Percentiles rank a stretch among this genome's conserved stretches.
phyloP scores from a whole-genome alignment of 2,797 vertebrate species.

The Carapus acus region DNA sequence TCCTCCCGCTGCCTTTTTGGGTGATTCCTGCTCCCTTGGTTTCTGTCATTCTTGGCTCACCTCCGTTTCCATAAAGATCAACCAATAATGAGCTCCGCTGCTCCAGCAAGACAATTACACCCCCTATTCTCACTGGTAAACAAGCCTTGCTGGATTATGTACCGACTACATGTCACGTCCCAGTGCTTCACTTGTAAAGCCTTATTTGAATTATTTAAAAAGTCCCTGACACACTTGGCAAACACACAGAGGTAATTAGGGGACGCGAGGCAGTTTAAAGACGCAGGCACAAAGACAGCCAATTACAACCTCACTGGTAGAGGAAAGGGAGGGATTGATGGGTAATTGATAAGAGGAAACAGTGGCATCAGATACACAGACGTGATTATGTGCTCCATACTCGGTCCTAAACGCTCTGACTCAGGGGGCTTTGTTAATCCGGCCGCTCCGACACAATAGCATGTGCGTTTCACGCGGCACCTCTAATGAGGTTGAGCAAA shows the following conservation, averaged over 20 bases:
- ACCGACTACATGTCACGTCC: conserved; percentile 40
- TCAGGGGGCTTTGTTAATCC: background rate
- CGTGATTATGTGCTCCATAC: background rate
- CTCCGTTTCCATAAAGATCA: conserved; percentile 8
- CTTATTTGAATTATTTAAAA: conserved; percentile 40
- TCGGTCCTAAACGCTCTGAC: background rate
- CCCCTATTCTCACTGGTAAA: conserved; percentile 31
- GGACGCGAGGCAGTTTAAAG: conserved; percentile 35
- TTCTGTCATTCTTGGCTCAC: background rate
- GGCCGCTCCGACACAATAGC: background rate
- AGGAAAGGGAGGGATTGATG: background rate
- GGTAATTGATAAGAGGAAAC: background rate
- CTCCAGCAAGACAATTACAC: conserved; percentile 22
- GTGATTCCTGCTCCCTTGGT: conserved; percentile 3
- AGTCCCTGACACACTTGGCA: conserved; percentile 33
- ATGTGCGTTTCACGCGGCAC: no score
- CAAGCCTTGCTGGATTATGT: conserved; percentile 34
- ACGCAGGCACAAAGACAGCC: conserved; percentile 31
- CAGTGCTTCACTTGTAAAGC: conserved; percentile 33
- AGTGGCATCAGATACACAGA: background rate
- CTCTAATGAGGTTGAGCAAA: no score
- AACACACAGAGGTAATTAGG: conserved; percentile 44
- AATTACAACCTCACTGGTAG: conserved; percentile 37
- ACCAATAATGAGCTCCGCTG: conserved; percentile 28
- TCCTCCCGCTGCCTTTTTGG: background rate